Conservation (phyloP, 1,140 invertebrate genomes). For the Musca domestica region DNA sequence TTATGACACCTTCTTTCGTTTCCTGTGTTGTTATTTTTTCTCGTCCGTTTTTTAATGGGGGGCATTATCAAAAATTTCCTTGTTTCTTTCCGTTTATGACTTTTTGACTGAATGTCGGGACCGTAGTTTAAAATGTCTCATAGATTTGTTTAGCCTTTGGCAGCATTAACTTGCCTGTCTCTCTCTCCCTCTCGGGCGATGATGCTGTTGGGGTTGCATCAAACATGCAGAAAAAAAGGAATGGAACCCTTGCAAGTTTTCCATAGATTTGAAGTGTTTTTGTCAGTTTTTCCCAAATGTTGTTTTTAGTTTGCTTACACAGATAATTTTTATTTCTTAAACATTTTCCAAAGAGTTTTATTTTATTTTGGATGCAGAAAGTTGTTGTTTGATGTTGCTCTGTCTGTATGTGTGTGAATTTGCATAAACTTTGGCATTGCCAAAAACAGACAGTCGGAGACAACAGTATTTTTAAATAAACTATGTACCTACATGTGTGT, state of each 20-base stretch:
- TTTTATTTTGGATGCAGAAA: background rate
- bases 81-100: background rate
- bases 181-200: background rate
- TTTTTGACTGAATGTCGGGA: background rate
- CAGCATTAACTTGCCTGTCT: background rate
- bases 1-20: background rate
- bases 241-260: constrained; percentile 5
- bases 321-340: constrained; percentile 13
- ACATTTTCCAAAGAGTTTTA: background rate
- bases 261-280: constrained; percentile 14
- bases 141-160: constrained; percentile 12
- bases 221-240: background rate
- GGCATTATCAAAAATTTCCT: constrained; percentile 11
- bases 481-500: too few relatives aligned
- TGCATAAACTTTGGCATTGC: constrained; percentile 6
- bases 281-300: constrained; percentile 7
- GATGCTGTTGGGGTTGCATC: background rate
- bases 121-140: constrained; percentile 4
- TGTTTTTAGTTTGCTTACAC: background rate
- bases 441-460: constrained; percentile 4
- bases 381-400: background rate
- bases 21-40: background rate
- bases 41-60: background rate
- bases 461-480: background rate
- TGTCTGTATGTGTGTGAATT: background rate